Conservation (phyloP, 2,113 vertebrate genomes). For the Pica pica region DNA sequence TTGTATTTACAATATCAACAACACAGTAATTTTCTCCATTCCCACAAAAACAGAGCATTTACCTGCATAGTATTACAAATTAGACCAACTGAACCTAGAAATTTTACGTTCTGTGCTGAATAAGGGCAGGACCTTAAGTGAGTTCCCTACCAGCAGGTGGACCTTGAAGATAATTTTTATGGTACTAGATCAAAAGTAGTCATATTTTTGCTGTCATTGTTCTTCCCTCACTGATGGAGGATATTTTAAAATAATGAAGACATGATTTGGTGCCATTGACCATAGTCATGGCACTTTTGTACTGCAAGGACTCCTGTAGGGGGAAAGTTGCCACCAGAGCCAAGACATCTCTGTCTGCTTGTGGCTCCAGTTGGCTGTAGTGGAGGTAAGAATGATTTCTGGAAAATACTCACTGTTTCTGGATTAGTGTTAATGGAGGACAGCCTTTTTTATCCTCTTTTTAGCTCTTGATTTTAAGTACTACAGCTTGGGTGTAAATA, state of each 20-base stretch:
- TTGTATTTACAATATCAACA: background rate
- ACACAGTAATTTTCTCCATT: background rate
- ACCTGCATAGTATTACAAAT: background rate
- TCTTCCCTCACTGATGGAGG: background rate
- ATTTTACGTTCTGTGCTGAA: background rate
- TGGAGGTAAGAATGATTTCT: background rate
- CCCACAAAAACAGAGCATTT: background rate
- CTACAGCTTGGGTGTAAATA: background rate
- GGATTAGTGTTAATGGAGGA: background rate
- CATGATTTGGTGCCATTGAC: background rate
- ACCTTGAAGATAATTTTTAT: background rate
- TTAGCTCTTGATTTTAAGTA: background rate
- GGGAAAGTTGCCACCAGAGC: background rate
- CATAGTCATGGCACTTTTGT: background rate
- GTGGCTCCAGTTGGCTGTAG: background rate
- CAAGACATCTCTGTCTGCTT: background rate
- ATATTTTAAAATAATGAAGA: background rate
- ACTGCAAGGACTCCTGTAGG: background rate
- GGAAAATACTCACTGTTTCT: background rate
- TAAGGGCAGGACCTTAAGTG: background rate
- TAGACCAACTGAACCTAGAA: background rate
- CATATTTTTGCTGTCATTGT: background rate
- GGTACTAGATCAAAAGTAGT: background rate
- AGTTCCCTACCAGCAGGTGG: background rate
- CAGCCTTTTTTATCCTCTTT: background rate